These are phyloP conservation scores for Acanthoscelides obtectus DNA, from an alignment of 2,888 invertebrate genomes.

Conservation along the genomic window DNA sequence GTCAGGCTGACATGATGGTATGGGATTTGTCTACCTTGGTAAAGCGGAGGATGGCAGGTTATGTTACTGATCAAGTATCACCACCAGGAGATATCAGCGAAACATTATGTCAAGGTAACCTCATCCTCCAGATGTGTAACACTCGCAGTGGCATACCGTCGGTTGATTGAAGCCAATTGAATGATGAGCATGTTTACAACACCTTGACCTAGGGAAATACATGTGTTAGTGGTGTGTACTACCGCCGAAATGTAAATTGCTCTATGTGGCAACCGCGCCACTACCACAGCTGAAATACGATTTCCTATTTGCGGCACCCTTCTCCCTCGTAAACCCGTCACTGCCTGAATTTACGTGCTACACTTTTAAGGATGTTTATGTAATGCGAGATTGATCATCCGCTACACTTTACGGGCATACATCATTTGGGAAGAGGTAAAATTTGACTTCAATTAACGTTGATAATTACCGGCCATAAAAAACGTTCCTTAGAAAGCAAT, in stretches of 20 bases:
- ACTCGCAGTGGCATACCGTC: no score
- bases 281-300: not conserved
- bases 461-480: not conserved
- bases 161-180: no score
- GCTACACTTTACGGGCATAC: not conserved
- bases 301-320: not conserved
- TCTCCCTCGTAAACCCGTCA: not conserved
- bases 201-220: no score
- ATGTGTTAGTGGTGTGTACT: no score
- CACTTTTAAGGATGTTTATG: constrained; percentile 4
- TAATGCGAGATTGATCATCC: constrained; percentile 2
- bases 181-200: no score
- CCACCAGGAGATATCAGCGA: no score
- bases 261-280: not conserved
- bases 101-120: no score
- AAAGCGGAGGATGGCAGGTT: no score
- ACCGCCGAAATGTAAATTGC: not conserved
- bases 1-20: no score
- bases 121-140: no score
- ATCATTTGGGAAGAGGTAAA: not conserved
- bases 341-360: not conserved
- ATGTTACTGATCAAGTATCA: no score
- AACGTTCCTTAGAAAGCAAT: not conserved
- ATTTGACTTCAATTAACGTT: not conserved
- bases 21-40: no score